Evolutionary conservation across 2,888 invertebrate genomes (phyloP), one percentile per base, ranked within the genome.

Genomic region (Dromius quadrimaculatus): DNA sequence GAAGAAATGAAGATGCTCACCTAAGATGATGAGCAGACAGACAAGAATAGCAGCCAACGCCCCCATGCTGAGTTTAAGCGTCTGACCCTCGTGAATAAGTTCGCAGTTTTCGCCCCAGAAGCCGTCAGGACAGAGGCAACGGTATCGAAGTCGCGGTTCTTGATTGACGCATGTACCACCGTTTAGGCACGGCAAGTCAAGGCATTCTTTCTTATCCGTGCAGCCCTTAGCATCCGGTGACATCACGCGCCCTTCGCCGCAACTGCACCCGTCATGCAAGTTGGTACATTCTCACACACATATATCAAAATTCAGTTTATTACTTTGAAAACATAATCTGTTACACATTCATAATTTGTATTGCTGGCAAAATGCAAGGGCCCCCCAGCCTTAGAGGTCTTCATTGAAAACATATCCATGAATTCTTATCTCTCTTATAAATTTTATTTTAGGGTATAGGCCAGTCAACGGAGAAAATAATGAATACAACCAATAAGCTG

Each of bases 31-130:
- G 84, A 97, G 90, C 80, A 98, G 90, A 86, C 97, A 98, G 85
- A 98, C 94, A 83, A 98, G 89, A 83, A 99, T 98, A 81, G 97
- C 97, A 74, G 97, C 95, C 77, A 99, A 88, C 73, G 98, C 98
- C 76, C 97, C 96, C 91, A 95, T 95, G 86, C 97, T 95, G 81
- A 98, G 90, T 81, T 96, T 95, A 79, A 98, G 88, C 74, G 95
- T 95, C 85, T 95, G 95, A 78, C 95, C 96, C 82, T 97, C 96
- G 81, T 95, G 94, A 74, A 94, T 91, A 76, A 95, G 90, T 82
- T 95, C 95, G 84, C 97, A 97, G 85, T 94, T 94, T 82, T 94
- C 93, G 78, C 96, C 96, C 92, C 94, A 94, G 85, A 92, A 96
- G 75, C 95, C 95, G 78, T 94, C 93, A 47, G 92, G 93, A 80